Evolutionary conservation across 1,140 invertebrate genomes (phyloP).

Genomic region (Uloborus diversus): DNA sequence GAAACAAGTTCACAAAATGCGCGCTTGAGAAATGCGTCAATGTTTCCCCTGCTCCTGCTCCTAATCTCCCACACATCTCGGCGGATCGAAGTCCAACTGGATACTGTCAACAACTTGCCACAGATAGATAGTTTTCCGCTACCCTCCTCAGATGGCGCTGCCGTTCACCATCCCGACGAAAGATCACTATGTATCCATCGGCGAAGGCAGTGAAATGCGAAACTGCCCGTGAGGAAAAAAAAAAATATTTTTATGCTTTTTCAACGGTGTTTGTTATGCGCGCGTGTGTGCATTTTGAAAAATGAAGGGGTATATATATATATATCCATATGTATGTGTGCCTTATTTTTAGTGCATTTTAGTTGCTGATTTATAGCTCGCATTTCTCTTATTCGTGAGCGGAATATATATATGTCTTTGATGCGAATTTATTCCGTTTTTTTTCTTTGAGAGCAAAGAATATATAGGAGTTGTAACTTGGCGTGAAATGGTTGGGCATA

Average conservation of each 20-base stretch:
- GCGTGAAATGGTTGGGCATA: neutral
- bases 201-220: constrained; percentile 52
- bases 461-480: neutral
- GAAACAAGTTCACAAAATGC: neutral
- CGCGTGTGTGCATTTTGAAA: constrained; percentile 43
- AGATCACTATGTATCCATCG: constrained; percentile 34
- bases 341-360: constrained; percentile 46
- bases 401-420: constrained; percentile 41
- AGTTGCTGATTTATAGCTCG: constrained; percentile 52
- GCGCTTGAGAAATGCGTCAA: neutral
- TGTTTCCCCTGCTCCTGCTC: neutral
- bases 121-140: constrained; percentile 5
- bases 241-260: constrained; percentile 40
- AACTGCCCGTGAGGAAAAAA: constrained; percentile 15
- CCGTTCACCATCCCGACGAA: constrained; percentile 12
- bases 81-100: constrained; percentile 45
- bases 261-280: constrained; percentile 47
- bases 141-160: constrained; percentile 37
- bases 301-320: constrained; percentile 41
- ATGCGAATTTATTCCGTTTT: neutral
- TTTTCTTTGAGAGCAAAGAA: neutral
- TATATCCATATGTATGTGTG: too few species aligned
- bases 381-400: constrained; percentile 48
- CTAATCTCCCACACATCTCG: too few species aligned
- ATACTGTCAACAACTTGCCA: constrained; percentile 46